Evolutionary conservation across 2,113 vertebrate species (phyloP), one percentile per base, ranked within the genome.

Genomic region (Vidua macroura): DNA sequence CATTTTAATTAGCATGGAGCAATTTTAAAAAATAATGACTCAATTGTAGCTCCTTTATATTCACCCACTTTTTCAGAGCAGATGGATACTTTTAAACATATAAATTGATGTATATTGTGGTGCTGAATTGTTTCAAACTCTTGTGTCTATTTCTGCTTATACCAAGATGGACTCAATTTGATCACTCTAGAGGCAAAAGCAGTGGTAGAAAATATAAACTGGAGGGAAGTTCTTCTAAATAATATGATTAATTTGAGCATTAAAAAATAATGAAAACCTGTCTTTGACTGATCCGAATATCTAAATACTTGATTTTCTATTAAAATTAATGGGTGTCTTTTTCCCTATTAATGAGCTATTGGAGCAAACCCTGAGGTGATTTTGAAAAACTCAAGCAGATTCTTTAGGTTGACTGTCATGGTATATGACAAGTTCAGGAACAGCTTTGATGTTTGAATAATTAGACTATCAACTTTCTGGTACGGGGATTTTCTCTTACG

Each of bases 1-100:
- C 48, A 96, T 96, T 97, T 97, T 98, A 98, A 98, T 98, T 98
- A 98, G 95, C 44, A 46, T 91, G 92, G 92, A 95, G 88, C 88
- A 97, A 30, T 96, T 97, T 96, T 64, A 39, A 96, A 95, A 96
- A 97, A 96, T 96, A 96, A 96, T 96, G 86, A 95, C 95, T 97
- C 94, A 93, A 27, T 95, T 94, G 88, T 96, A 92, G 86, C 83
- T 96, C 69, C 80, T 95, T 95, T 96, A 59, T 95, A 90, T 95
- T 96, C 90, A 91, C 70, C 59, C 83, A 76, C 80, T 96, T 94
- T 93, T 95, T 95, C 91, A 83, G 90, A 95, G 92, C 92, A 92
- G 94, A 92, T 96, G 96, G 93, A 86, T 94, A 97, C 60, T 97
- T 93, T 94, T 76, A 92, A 92, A 92, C 72, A 17, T 93, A 93